Evolutionary conservation across 2,113 vertebrate genomes (phyloP).

Genomic region (Tragelaphus strepsiceros): DNA sequence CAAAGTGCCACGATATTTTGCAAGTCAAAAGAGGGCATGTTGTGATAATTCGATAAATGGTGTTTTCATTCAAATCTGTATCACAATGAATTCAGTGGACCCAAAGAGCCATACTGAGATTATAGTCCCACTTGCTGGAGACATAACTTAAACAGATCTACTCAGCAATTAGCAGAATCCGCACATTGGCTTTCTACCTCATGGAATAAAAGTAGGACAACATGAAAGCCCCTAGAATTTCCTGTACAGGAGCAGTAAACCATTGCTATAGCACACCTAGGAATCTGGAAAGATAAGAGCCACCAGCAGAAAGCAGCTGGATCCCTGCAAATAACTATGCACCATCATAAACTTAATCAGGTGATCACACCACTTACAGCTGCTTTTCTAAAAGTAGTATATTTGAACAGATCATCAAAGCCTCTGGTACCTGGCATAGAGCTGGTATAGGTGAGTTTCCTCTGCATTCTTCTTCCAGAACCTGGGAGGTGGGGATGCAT

Average conservation of each 20-base stretch:
- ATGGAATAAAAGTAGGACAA: not conserved
- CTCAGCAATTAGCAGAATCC: not conserved
- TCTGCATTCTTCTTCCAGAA: not conserved
- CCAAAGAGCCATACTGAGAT: not conserved
- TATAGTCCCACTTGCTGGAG: not conserved
- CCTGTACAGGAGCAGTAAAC: not conserved
- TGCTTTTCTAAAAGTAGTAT: not conserved
- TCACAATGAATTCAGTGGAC: not conserved
- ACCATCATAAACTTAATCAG: not conserved
- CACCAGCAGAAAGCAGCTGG: not conserved
- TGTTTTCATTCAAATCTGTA: not conserved
- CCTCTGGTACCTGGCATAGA: not conserved
- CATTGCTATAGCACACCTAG: not conserved
- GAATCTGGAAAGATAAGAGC: not conserved
- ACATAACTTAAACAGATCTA: not conserved
- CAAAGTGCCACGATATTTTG: not conserved
- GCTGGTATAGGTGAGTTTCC: not conserved
- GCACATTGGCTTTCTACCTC: not conserved
- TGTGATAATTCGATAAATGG: not conserved
- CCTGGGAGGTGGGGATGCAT: not conserved
- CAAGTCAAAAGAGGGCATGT: not conserved
- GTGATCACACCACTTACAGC: not conserved
- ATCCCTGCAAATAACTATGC: not conserved
- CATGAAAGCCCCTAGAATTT: not conserved
- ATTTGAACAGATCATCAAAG: not conserved